A percentile compares a stretch with the other conserved stretches of the same genome.
phyloP scores from a whole-genome alignment of 2,113 vertebrate species.

The Gallinago jamesoni region DNA sequence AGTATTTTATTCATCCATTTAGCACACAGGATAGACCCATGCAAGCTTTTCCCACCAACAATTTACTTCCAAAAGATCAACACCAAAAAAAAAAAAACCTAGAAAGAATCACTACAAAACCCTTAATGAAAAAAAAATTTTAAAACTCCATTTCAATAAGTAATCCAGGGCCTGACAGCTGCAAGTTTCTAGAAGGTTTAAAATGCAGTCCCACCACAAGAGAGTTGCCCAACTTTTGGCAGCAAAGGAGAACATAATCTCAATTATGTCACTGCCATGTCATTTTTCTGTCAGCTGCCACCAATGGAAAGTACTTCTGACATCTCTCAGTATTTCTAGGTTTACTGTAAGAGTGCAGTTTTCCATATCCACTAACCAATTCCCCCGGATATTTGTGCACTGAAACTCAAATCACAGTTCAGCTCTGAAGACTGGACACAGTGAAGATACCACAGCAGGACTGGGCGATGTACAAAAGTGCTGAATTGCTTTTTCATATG shows the following conservation, averaged over 20 bases:
- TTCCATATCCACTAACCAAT: neutral
- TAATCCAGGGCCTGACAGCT: neutral
- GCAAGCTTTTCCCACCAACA: neutral
- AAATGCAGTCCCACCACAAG: neutral
- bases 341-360: neutral
- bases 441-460: neutral
- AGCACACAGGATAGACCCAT: neutral
- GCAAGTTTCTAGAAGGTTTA: neutral
- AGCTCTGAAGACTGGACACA: neutral
- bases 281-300: neutral
- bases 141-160: neutral
- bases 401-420: neutral
- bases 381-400: neutral
- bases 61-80: neutral
- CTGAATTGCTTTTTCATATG: neutral
- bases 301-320: neutral
- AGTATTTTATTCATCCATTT: neutral
- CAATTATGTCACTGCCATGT: neutral
- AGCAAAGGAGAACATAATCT: neutral
- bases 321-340: neutral
- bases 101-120: neutral
- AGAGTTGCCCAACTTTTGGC: neutral
- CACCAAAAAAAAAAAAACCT: neutral
- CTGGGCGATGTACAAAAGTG: fast-evolving
- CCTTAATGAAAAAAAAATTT: too few relatives aligned